These are phyloP conservation scores for Hesperia comma DNA, from an alignment of 2,888 invertebrate species.

Conservation along the genomic window DNA sequence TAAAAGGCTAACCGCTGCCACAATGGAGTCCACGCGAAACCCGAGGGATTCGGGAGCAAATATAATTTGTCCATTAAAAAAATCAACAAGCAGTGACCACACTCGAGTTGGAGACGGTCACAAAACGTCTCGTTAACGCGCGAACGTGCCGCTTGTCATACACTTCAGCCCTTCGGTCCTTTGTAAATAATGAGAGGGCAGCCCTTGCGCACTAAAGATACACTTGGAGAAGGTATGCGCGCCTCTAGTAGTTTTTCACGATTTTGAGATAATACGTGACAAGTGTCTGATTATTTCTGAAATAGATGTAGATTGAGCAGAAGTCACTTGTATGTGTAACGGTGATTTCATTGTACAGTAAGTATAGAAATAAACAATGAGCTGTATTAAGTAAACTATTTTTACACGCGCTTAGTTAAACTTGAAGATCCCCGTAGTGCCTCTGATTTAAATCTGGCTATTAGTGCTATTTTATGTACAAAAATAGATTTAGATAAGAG, in stretches of 20 bases:
- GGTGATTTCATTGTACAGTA: not conserved
- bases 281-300: constrained; percentile 1
- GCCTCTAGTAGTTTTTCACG: constrained; percentile 32
- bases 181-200: constrained; percentile 82
- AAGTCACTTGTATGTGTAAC: not conserved
- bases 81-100: constrained; percentile 80
- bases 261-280: constrained; percentile 22
- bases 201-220: constrained; percentile 59
- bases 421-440: too few relatives aligned
- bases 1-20: constrained; percentile 69
- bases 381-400: too few relatives aligned
- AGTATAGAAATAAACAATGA: too few relatives aligned
- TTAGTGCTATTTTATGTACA: too few relatives aligned
- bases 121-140: constrained; percentile 83
- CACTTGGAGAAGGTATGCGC: constrained; percentile 55
- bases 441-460: too few relatives aligned
- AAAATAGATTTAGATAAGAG: too few relatives aligned
- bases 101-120: constrained; percentile 75
- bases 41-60: constrained; percentile 66
- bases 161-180: constrained; percentile 81
- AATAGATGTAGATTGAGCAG: not conserved
- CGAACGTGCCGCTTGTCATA: constrained; percentile 82
- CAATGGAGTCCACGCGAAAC: constrained; percentile 61
- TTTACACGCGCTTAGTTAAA: too few relatives aligned
- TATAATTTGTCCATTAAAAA: constrained; percentile 83